phyloP scores from a whole-genome alignment of 2,888 invertebrate species.

The Synergus gifuensis region DNA sequence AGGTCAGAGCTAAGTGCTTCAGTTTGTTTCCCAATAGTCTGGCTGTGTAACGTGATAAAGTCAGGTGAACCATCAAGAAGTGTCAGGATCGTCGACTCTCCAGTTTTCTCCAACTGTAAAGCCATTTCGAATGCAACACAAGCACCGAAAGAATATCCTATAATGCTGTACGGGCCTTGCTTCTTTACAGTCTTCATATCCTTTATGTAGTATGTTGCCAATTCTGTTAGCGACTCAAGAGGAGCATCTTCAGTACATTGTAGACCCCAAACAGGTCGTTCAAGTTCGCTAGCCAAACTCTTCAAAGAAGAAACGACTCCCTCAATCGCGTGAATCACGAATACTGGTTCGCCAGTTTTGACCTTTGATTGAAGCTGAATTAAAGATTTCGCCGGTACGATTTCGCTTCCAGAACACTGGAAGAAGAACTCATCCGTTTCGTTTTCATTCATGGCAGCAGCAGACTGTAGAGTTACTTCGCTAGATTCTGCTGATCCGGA shows the following conservation, averaged over 20 bases:
- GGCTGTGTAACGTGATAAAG: conserved; percentile 87
- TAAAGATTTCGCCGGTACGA: conserved; percentile 87
- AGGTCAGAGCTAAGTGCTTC: background rate
- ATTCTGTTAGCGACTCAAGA: conserved; percentile 83
- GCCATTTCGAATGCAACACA: conserved; percentile 97
- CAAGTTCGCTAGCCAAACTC: conserved; percentile 85
- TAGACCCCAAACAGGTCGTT: conserved; percentile 90
- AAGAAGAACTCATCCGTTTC: conserved; percentile 67
- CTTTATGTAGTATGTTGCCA: conserved; percentile 86
- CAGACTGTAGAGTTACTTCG: conserved; percentile 54
- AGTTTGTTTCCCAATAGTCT: conserved; percentile 62
- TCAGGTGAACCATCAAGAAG: conserved; percentile 95
- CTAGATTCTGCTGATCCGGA: conserved; percentile 64
- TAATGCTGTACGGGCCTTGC: conserved; percentile 90
- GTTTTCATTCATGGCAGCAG: conserved; percentile 59
- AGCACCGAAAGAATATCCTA: conserved; percentile 98
- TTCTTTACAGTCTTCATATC: conserved; percentile 88
- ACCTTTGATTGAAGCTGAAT: conserved; percentile 83
- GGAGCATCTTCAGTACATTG: conserved; percentile 92
- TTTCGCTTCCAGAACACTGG: conserved; percentile 80
- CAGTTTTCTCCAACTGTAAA: conserved; percentile 85
- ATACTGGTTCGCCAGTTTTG: conserved; percentile 79
- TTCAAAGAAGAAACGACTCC: conserved; percentile 88
- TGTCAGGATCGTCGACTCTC: conserved; percentile 82
- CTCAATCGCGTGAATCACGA: conserved; percentile 92